phyloP scores from a whole-genome alignment of 1,140 invertebrate genomes.

The Zophobas morio region DNA sequence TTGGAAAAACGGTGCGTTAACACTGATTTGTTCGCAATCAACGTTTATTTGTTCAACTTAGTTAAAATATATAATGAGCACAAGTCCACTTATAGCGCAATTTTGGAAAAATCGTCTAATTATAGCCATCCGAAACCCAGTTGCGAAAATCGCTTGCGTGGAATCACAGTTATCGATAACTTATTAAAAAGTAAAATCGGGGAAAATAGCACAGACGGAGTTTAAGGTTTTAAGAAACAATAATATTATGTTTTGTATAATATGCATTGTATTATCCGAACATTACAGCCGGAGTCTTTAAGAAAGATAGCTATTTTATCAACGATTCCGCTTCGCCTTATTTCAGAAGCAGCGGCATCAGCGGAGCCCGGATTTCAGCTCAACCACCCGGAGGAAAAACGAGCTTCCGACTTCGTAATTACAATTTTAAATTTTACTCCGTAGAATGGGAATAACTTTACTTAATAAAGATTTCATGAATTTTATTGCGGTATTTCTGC shows the following conservation, averaged over 20 bases:
- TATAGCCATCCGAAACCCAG: background rate
- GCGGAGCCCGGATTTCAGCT: constrained; percentile 47
- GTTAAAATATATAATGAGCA: too few species aligned
- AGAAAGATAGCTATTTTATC: constrained; percentile 56
- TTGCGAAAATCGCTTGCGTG: background rate
- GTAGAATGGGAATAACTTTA: constrained; percentile 46
- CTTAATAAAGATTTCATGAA: constrained; percentile 50
- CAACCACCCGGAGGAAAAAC: constrained; percentile 50
- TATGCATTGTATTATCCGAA: constrained; percentile 64
- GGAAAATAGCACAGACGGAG: constrained; percentile 56
- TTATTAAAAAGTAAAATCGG: constrained; percentile 56
- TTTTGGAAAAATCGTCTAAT: too few species aligned
- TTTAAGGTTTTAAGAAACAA: constrained; percentile 67
- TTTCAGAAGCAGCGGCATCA: constrained; percentile 24
- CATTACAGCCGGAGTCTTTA: constrained; percentile 60
- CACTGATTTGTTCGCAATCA: too few species aligned
- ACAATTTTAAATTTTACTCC: constrained; percentile 55
- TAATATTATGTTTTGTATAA: constrained; percentile 67
- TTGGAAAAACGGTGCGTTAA: too few species aligned
- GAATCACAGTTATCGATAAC: constrained; percentile 43
- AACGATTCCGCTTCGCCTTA: constrained; percentile 41
- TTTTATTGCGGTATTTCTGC: constrained; percentile 45
- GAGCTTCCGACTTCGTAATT: constrained; percentile 56
- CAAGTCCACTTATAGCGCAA: too few species aligned
- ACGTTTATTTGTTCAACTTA: too few species aligned